Conservation (phyloP, 2,113 vertebrate species). For the Podarcis cretensis region DNA sequence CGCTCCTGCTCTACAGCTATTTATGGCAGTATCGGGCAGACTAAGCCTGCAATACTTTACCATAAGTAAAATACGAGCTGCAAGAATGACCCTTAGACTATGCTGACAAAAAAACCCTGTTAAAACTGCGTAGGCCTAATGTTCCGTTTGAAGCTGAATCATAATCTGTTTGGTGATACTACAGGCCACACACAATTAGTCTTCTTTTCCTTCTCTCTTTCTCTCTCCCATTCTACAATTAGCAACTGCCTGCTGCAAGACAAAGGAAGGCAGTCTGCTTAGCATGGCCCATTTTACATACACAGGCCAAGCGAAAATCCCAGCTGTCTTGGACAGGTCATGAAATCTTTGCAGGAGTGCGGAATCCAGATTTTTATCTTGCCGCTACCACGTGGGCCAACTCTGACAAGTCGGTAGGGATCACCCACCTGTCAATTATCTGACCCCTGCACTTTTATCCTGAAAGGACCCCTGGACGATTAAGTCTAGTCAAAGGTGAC, state of each 20-base stretch:
- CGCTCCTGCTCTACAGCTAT: background rate
- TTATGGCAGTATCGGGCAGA: background rate
- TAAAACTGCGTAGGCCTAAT: background rate
- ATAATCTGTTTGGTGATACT: background rate
- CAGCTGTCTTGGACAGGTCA: background rate
- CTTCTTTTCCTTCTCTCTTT: background rate
- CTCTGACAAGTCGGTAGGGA: no score
- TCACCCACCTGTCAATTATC: no score
- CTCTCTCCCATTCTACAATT: no score
- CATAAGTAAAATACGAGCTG: background rate
- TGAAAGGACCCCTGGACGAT: no score
- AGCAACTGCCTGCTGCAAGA: background rate
- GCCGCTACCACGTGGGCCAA: no score
- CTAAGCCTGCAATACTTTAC: background rate
- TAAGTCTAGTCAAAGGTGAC: no score
- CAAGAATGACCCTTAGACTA: background rate
- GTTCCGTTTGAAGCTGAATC: conserved; percentile 1
- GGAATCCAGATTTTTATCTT: background rate
- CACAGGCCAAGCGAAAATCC: background rate
- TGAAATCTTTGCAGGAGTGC: no score
- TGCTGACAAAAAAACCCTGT: background rate
- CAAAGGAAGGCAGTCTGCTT: background rate
- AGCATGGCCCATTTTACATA: background rate
- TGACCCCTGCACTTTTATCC: no score
- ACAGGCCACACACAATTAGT: background rate